These are phyloP conservation scores for Coracias cyanogaster DNA, from an alignment of 2,797 vertebrate species.

Conservation along the genomic window DNA sequence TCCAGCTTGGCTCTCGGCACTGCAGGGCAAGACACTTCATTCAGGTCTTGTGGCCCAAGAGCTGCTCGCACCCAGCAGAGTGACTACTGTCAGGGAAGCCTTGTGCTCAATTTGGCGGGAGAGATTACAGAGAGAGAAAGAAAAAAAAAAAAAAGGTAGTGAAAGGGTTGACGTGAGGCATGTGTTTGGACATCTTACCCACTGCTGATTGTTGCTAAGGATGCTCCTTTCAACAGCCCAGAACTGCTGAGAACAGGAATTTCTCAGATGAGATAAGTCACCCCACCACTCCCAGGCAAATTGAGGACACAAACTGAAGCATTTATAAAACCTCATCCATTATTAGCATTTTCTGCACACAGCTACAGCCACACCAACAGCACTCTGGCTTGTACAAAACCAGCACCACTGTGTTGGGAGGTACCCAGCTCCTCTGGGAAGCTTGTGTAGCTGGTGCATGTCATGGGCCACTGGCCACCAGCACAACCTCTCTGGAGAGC, in stretches of 20 bases:
- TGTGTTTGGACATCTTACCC: not conserved
- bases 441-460: not conserved
- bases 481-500: not conserved
- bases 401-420: fast-evolving
- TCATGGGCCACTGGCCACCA: not conserved
- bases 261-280: not conserved
- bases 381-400: not conserved
- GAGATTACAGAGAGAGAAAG: not conserved
- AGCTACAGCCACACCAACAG: not conserved
- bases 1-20: fast-evolving
- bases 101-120: fast-evolving
- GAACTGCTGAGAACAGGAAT: not conserved
- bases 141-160: not conserved
- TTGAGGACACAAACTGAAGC: not conserved
- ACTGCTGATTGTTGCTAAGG: not conserved
- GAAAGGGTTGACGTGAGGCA: not conserved
- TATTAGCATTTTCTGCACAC: not conserved
- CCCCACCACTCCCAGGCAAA: not conserved
- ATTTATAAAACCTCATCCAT: not conserved
- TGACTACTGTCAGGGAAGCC: not conserved
- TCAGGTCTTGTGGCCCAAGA: not conserved
- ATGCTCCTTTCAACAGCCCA: not conserved
- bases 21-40: not conserved
- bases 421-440: not conserved
- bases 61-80: not conserved